Conservation (phyloP, 1,140 invertebrate species). For the Antheraea pernyi region DNA sequence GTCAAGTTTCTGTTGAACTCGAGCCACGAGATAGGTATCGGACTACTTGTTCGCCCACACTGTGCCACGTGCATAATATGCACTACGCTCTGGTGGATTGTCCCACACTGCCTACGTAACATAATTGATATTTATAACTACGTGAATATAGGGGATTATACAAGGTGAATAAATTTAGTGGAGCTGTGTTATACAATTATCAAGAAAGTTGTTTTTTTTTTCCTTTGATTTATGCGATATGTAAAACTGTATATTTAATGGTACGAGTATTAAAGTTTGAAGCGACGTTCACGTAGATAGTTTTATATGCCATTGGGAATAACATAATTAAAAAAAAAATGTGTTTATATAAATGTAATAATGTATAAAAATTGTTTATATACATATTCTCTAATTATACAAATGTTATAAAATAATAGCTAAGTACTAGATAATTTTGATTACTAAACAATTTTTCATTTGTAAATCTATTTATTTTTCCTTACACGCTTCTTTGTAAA, state of each 20-base stretch:
- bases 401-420: no score
- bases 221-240: background rate
- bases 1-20: constrained; percentile 6
- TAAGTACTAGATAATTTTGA: no score
- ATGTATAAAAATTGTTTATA: no score
- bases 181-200: background rate
- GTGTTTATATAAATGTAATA: no score
- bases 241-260: background rate
- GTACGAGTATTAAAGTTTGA: no score
- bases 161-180: background rate
- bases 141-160: constrained; percentile 17
- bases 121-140: constrained; percentile 18
- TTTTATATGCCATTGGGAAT: no score
- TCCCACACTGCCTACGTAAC: constrained; percentile 16
- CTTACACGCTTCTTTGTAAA: no score
- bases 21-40: constrained; percentile 20
- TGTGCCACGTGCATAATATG: constrained; percentile 34
- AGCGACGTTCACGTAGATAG: no score
- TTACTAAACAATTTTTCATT: no score
- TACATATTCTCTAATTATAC: no score
- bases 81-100: constrained; percentile 17
- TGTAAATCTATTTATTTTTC: no score
- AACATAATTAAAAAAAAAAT: no score
- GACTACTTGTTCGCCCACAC: constrained; percentile 59
- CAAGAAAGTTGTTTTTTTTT: background rate